Evolutionary conservation across 2,113 vertebrate genomes (phyloP).

Genomic region (Anarrhichthys ocellatus): DNA sequence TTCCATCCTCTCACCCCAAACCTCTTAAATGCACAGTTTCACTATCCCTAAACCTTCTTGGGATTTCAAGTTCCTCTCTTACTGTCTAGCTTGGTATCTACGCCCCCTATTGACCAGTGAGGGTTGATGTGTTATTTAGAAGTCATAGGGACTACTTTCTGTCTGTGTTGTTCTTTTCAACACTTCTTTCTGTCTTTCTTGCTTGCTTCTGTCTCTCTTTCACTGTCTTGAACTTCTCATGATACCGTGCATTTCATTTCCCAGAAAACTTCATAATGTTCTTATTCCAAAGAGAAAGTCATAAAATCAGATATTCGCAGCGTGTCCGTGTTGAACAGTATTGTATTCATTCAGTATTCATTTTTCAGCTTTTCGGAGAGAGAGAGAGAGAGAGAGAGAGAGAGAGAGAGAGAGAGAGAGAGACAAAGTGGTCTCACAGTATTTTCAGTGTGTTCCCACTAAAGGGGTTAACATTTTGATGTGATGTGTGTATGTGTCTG

Average conservation of each 20-base stretch:
- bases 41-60: conserved; percentile 12
- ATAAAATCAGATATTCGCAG: conserved; percentile 15
- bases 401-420: conserved; percentile 16
- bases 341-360: conserved; percentile 20
- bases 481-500: conserved; percentile 36
- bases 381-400: conserved; percentile 20
- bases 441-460: conserved; percentile 41
- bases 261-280: conserved; percentile 2
- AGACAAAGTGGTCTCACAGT: conserved; percentile 18
- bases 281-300: conserved; percentile 5
- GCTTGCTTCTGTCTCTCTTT: neutral
- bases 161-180: neutral
- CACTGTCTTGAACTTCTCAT: conserved; percentile 9
- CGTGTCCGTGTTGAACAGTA: conserved; percentile 6
- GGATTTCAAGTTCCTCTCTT: neutral
- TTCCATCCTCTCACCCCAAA: neutral
- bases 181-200: conserved; percentile 1
- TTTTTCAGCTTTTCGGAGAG: conserved; percentile 5
- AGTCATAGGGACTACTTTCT: conserved; percentile 14
- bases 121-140: conserved; percentile 46
- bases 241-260: neutral
- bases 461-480: conserved; percentile 45
- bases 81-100: conserved; percentile 59
- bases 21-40: conserved; percentile 18
- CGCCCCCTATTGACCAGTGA: conserved; percentile 79